phyloP scores from a whole-genome alignment of 35 echinoderm and acorn worm species.

The Heliocidaris erythrogramma region DNA sequence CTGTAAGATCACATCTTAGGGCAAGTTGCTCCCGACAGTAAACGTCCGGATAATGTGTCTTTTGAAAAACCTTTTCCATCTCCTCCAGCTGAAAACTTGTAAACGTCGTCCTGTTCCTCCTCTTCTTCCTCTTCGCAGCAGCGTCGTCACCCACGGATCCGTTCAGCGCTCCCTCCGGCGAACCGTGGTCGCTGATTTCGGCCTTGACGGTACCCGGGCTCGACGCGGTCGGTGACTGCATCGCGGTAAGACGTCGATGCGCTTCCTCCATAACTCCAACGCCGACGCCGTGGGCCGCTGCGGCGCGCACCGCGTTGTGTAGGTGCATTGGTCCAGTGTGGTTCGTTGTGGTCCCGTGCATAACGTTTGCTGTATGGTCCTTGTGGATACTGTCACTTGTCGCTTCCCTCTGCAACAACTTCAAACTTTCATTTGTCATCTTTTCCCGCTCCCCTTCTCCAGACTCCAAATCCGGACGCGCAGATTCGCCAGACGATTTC shows the following conservation, averaged over 20 bases:
- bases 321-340: conserved; percentile 13
- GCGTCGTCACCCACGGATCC: conserved; percentile 63
- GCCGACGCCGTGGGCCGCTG: conserved; percentile 22
- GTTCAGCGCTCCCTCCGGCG: conserved; percentile 18
- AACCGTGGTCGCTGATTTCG: conserved; percentile 42
- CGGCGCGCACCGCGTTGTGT: conserved; percentile 45
- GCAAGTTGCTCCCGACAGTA: conserved; percentile 95
- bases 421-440: conserved; percentile 48
- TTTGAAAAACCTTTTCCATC: conserved; percentile 99
- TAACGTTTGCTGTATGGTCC: conserved; percentile 18
- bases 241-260: not conserved
- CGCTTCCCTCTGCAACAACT: conserved; percentile 15
- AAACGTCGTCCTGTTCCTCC: conserved; percentile 93
- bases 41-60: conserved; percentile 98
- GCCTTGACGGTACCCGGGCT: conserved; percentile 22
- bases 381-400: conserved; percentile 5
- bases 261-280: conserved; percentile 30
- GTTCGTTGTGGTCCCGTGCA: conserved; percentile 33
- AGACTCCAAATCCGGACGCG: not conserved
- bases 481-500: not conserved
- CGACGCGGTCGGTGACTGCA: conserved; percentile 28
- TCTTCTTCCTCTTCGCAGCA: conserved; percentile 77
- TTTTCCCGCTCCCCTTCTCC: conserved; percentile 26
- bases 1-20: conserved; percentile 82
- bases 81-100: conserved; percentile 97